Evolutionary conservation across 2,113 vertebrate species (phyloP).

Genomic region (Chinchilla lanigera): DNA sequence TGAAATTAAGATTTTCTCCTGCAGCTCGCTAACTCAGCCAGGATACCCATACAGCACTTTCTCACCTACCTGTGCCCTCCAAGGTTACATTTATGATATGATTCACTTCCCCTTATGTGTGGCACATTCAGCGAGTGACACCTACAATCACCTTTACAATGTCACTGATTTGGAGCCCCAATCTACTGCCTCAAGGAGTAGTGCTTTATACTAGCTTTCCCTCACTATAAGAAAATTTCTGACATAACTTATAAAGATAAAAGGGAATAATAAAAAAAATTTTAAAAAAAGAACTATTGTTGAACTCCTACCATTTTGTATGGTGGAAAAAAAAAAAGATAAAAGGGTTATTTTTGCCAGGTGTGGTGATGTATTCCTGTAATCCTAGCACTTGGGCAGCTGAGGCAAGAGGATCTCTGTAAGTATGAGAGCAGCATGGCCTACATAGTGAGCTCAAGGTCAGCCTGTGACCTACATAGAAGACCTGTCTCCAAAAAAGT

Average conservation of each 20-base stretch:
- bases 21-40: neutral
- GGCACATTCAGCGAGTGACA: neutral
- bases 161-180: neutral
- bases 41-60: neutral
- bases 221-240: neutral
- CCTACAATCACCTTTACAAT: accelerated
- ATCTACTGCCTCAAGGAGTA: neutral
- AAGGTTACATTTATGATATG: neutral
- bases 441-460: neutral
- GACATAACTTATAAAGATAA: neutral
- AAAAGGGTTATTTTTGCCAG: neutral
- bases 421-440: neutral
- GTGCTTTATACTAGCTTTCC: neutral
- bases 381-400: neutral
- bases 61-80: neutral
- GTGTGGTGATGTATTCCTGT: neutral
- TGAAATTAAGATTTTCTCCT: neutral
- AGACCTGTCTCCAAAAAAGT: neutral
- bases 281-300: no score
- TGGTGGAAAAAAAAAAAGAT: no score
- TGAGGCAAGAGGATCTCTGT: neutral
- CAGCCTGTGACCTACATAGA: neutral
- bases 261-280: no score
- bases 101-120: neutral
- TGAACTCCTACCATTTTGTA: no score